Evolutionary conservation across 1,140 invertebrate genomes (phyloP), one percentile per base, ranked within the genome.

Genomic region (Magallana angulata): DNA sequence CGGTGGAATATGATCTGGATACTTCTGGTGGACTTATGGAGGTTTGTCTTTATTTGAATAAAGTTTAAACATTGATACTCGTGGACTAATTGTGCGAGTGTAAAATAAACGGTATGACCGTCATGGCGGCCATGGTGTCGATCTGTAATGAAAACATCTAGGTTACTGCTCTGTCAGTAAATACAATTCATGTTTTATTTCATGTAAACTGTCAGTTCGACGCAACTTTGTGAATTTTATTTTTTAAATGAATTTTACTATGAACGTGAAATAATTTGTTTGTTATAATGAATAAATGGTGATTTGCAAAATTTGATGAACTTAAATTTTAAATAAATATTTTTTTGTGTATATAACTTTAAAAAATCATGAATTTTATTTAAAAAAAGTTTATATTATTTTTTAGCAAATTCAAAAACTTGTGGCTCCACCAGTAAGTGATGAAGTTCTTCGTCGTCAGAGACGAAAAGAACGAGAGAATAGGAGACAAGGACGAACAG

Each of bases 401-500:
- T 24, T 92, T 85, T 94, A 98, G 98, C 96, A 98, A 96, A 98
- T 98, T 88, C 97, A 98, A 93, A 97, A 97, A 8, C 95, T 98
- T 56, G 97, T 98, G 88, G 97, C 97, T 89, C 97, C 98, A 18
- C 98, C 98, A 60, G 95, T 96, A 36, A 97, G 96, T 88, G 97
- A 98, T 88, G 96, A 97, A 81, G 88, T 91, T 16, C 84, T 89
- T 1, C 90, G 94, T 93, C 48, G 95, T 93, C 89, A 95, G 94
- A 90, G 95, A 94, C 71, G 96, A 95, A 90, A 94, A 92, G 89
- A 97, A 96, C 88, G 91, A 7, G 98, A 98, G 92, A 98, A 97
- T 91, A 97, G 97, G 92, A 96, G 97, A 89, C 97, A 97, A 90
- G 97, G 98, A 7, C 97, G 97, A 93, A 97, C 97, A n/a, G 97